Percentiles rank a stretch among this genome's conserved stretches.
Conservation (phyloP, 2,888 invertebrate genomes). For the Allolobophora icterica region DNA sequence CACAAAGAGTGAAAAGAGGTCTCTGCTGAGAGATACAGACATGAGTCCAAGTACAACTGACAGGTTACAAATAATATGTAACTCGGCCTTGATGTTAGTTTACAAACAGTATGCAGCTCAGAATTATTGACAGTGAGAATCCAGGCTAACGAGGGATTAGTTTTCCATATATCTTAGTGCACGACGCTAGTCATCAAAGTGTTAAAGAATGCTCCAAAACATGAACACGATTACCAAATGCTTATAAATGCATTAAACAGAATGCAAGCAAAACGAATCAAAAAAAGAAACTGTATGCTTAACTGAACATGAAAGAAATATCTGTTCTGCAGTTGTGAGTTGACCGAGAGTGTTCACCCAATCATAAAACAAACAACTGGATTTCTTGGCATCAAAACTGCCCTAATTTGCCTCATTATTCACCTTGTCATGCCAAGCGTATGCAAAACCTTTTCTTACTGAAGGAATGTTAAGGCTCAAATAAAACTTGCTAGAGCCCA, state of each 20-base stretch:
- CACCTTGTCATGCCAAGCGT: background rate
- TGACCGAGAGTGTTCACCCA: background rate
- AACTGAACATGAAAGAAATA: background rate
- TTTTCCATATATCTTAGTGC: no score
- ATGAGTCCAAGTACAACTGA: background rate
- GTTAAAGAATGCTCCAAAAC: background rate
- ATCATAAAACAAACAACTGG: background rate
- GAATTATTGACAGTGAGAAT: background rate
- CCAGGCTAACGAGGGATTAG: no score
- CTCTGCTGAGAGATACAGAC: no score
- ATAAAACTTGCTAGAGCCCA: background rate
- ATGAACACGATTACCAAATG: background rate
- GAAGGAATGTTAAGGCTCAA: background rate
- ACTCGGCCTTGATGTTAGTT: background rate
- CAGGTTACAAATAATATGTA: background rate
- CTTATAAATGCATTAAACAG: background rate
- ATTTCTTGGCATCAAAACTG: conserved; percentile 8
- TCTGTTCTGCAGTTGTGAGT: no score
- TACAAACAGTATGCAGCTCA: background rate
- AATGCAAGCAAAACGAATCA: background rate
- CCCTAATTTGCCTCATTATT: background rate
- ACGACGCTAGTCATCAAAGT: no score
- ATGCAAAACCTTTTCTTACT: background rate
- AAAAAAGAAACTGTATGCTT: background rate
- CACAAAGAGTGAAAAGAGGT: no score